These are phyloP conservation scores for Sardinella longiceps DNA, from an alignment of 2,797 vertebrate genomes.

Conservation along the genomic window DNA sequence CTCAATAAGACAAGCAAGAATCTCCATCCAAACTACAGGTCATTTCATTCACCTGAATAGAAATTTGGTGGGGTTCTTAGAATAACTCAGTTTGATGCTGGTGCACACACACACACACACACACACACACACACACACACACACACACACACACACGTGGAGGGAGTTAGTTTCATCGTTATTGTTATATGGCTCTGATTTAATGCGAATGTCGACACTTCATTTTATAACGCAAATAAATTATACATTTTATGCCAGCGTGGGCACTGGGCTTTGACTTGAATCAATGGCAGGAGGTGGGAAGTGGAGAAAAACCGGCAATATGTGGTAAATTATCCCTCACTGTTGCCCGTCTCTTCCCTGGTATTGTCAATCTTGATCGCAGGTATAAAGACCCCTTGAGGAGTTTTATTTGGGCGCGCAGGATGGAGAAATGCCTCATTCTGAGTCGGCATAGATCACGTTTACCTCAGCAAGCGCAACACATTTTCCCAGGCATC, in stretches of 20 bases:
- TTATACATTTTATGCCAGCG: background rate
- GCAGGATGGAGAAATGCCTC: background rate
- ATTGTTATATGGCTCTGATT: conserved; percentile 10
- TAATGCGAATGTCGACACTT: conserved; percentile 3
- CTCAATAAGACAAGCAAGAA: background rate
- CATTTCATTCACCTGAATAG: background rate
- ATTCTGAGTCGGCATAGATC: background rate
- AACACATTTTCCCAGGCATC: background rate
- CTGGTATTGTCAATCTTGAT: background rate
- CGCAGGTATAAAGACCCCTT: background rate
- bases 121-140: conserved; percentile 13
- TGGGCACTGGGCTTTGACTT: background rate
- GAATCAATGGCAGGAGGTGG: background rate
- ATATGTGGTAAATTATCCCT: background rate
- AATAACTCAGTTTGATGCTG: background rate
- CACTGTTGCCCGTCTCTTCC: background rate
- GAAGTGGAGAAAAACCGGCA: background rate
- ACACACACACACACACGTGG: background rate
- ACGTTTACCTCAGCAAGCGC: background rate
- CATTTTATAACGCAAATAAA: conserved; percentile 20
- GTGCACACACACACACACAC: background rate
- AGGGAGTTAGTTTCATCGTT: background rate
- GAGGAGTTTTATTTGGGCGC: background rate
- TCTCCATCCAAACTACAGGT: background rate
- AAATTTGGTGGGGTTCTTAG: background rate